Evolutionary conservation across 2,888 invertebrate genomes (phyloP), one percentile per base, ranked within the genome.

Genomic region (Pheosia tremula): DNA sequence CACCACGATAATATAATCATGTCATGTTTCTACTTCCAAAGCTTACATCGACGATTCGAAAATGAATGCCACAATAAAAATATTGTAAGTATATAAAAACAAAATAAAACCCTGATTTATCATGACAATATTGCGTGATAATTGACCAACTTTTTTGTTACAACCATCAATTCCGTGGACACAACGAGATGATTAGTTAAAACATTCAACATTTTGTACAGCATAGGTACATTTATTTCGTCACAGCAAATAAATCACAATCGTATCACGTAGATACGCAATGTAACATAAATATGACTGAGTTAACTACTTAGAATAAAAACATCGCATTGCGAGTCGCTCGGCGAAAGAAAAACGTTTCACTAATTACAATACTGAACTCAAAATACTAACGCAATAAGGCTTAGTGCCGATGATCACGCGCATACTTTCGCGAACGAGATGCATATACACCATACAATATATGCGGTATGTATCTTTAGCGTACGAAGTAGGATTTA

Each of bases 231-330:
- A 59, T 68, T 75, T 73, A 78, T 73, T 71, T 72, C 43, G 55
- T 92, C 92, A 93, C 92, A 93, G 91, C 91, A 90, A 90, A 82
- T 80, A 89, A 72, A 93, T 92, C 92, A 93, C 92, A 87, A 47
- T 84, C 68, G 89, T 91, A 90, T 89, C 88, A 79, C 79, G n/a
- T 69, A 74, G 84, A 89, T 88, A 91, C 86, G 71, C 79, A 74
- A 81, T 78, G 75, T 77, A 82, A 82, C 77, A 84, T 81, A 76
- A 77, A 77, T 63, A 79, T 38, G 45, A 83, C 75, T 63, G 72
- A 77, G 75, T 73, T 74, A 80, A 72, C 71, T 79, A 83, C 79
- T 75, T 81, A 81, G 79, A 80, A 76, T 78, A 80, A 85, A 80
- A 81, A 80, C 72, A 67, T 60, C 73, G 64, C n/a, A 81, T 78